A percentile compares a stretch with the other conserved stretches of the same genome.
These are phyloP conservation scores for Dasyurus viverrinus DNA, from an alignment of 2,113 vertebrate species.

Conservation along the genomic window DNA sequence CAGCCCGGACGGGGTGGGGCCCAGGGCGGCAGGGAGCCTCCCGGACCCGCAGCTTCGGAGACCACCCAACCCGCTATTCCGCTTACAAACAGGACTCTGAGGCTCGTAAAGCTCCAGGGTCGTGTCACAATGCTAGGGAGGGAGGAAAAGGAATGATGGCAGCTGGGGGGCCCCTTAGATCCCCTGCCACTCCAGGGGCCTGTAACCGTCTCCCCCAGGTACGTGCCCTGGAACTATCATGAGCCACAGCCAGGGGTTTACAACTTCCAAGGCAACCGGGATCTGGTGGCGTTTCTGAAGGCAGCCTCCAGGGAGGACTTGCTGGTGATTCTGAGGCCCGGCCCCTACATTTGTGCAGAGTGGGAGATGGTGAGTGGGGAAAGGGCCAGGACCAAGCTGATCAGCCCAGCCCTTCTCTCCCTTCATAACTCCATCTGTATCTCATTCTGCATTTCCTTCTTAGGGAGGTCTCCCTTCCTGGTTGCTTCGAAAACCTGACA, in stretches of 20 bases:
- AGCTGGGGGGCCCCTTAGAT: neutral
- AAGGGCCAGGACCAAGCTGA: neutral
- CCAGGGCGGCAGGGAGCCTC: neutral
- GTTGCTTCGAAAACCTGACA: conserved; percentile 92
- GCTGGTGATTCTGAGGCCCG: conserved; percentile 95
- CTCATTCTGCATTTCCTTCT: conserved; percentile 41
- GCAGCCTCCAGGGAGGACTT: conserved; percentile 91
- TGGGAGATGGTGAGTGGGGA: conserved; percentile 96
- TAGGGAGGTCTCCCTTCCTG: conserved; percentile 97
- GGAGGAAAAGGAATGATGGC: neutral
- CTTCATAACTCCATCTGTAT: neutral
- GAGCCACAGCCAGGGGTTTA: conserved; percentile 88
- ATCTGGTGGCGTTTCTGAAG: conserved; percentile 92
- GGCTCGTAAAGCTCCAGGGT: neutral
- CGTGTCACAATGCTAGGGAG: neutral
- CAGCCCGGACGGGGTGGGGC: conserved; percentile 7
- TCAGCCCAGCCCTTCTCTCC: neutral
- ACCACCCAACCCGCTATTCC: neutral
- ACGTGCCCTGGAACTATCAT: conserved; percentile 98
- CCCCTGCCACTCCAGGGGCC: neutral
- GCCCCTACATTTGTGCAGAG: conserved; percentile 98
- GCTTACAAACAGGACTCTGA: neutral
- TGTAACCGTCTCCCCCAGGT: conserved; percentile 84
- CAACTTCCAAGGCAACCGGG: conserved; percentile 90
- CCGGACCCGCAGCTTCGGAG: neutral